A percentile compares a stretch with the other conserved stretches of the same genome.
phyloP scores from a whole-genome alignment of 2,888 invertebrate genomes.

The Xestia ashworthii region DNA sequence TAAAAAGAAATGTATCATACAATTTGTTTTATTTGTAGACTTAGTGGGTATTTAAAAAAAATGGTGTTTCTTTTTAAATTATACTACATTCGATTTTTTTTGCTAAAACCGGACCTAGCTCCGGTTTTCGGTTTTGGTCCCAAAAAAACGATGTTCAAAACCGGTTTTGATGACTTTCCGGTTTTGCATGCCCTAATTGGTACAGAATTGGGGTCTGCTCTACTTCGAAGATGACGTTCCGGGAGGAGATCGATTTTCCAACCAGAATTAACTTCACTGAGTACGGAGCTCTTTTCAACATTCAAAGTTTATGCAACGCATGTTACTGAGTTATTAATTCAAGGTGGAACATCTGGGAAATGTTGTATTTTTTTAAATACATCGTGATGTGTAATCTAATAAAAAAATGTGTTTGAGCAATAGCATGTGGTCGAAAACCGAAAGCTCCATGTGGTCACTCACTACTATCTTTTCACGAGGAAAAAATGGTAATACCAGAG shows the following conservation, averaged over 20 bases:
- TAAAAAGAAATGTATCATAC: too few species aligned
- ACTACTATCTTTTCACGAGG: constrained; percentile 25
- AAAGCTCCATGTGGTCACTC: neutral
- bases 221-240: constrained; percentile 32
- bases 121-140: too few species aligned
- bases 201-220: constrained; percentile 14
- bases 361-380: too few species aligned
- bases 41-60: too few species aligned
- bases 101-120: too few species aligned
- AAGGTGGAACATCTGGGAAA: neutral
- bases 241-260: constrained; percentile 28
- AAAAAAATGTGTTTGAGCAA: neutral
- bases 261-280: constrained; percentile 9
- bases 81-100: too few species aligned
- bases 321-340: neutral
- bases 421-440: neutral
- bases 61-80: too few species aligned
- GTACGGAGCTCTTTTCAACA: constrained; percentile 2
- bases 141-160: too few species aligned
- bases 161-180: too few species aligned
- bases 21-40: too few species aligned
- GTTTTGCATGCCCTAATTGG: too few species aligned
- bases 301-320: constrained; percentile 9
- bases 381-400: neutral
- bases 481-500: constrained; percentile 1